phyloP scores from a whole-genome alignment of 2,113 vertebrate genomes.

The Pipa parva region DNA sequence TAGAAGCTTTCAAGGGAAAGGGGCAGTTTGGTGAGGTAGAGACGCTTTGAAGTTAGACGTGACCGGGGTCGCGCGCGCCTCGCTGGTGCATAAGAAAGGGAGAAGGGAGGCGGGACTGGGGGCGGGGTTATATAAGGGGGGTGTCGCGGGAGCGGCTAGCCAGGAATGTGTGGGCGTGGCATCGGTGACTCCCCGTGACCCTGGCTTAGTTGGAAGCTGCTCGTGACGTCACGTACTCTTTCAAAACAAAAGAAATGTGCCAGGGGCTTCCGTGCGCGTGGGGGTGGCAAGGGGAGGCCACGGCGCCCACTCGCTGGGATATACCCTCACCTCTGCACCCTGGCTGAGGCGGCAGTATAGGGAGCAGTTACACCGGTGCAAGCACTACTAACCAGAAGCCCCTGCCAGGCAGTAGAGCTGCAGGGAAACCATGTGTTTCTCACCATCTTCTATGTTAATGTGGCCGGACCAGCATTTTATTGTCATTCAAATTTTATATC shows the following conservation, averaged over 20 bases:
- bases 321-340: too few species aligned
- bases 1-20: not conserved
- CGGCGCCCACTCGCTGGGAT: not conserved
- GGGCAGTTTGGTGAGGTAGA: not conserved
- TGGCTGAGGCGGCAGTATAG: too few species aligned
- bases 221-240: conserved; percentile 34
- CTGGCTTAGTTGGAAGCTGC: conserved; percentile 14
- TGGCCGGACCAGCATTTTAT: too few species aligned
- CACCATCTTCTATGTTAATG: too few species aligned
- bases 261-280: conserved; percentile 24
- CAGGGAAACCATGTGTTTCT: too few species aligned
- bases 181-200: conserved; percentile 30
- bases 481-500: too few species aligned
- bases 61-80: conserved; percentile 43
- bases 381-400: too few species aligned
- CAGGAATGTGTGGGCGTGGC: conserved; percentile 43
- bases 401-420: too few species aligned
- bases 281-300: not conserved
- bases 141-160: conserved; percentile 19
- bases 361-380: too few species aligned
- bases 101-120: conserved; percentile 36
- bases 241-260: conserved; percentile 45
- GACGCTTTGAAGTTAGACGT: conserved; percentile 35
- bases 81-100: conserved; percentile 29
- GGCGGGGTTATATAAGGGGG: not conserved